Percentiles rank a stretch among this genome's conserved stretches.
Evolutionary conservation across 2,797 vertebrate species (phyloP).

Genomic region (Sparus aurata): DNA sequence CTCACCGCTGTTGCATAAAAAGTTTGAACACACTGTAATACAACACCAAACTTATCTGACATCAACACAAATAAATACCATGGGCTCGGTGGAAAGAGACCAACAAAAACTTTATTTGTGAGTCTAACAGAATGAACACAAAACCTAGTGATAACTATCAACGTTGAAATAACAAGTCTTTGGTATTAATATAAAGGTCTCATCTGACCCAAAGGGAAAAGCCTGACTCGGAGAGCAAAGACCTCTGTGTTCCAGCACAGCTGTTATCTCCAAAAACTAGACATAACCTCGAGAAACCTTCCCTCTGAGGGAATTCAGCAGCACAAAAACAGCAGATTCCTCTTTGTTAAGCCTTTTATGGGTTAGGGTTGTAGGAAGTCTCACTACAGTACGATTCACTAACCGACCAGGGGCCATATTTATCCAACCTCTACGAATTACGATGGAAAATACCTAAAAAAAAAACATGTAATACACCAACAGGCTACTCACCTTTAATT

Average conservation of each 20-base stretch:
- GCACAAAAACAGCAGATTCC: conserved; percentile 50
- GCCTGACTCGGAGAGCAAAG: conserved; percentile 65
- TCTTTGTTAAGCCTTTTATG: conserved; percentile 28
- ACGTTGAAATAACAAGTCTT: conserved; percentile 36
- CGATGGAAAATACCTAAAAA: neutral
- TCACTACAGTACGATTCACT: neutral
- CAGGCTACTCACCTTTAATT: neutral
- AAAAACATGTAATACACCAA: neutral
- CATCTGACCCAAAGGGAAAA: conserved; percentile 61
- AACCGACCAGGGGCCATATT: neutral
- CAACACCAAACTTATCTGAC: conserved; percentile 2
- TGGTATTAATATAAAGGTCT: conserved; percentile 38
- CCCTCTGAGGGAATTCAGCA: conserved; percentile 50
- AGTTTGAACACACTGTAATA: conserved; percentile 7
- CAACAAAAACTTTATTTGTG: conserved; percentile 31
- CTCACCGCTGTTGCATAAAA: conserved; percentile 15
- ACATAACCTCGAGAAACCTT: conserved; percentile 55
- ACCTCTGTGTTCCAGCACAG: conserved; percentile 70
- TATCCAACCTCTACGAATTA: neutral
- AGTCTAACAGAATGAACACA: conserved; percentile 30
- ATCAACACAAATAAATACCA: conserved; percentile 16
- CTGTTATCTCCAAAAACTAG: conserved; percentile 64
- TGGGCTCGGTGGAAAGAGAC: conserved; percentile 10
- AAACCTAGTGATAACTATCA: conserved; percentile 19
- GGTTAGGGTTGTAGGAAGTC: neutral